Base-by-base conservation (phyloP, 1,140 invertebrate species). In the Condylostylus longicornis region DNA sequence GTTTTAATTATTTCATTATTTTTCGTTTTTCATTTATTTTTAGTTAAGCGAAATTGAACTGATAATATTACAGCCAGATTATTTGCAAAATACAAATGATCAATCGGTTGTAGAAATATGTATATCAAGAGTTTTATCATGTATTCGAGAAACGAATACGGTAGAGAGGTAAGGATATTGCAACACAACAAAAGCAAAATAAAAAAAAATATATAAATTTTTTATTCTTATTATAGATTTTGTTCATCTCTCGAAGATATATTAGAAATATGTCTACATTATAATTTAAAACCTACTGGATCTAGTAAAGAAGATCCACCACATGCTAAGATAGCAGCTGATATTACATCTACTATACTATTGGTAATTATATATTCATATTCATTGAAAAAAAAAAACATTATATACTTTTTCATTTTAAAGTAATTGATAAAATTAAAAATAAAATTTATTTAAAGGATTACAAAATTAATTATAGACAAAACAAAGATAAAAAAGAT, bases 91-190 rank as follows among this genome's bases (percentile, higher is more conserved):
- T 64, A 79, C 84, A 53, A 86, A 90, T 67, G 83, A 90, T 62
- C 88, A 93, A 63, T 87, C 83, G 53, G 82, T 91, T 33, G 85
- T 91, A 40, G 88, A 93, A 64, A 93, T 91, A 48, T 89, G 84
- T 63, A 78, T 93, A 20, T 87, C 85, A 2, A 64, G 85, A 38
- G 77, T 89, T 7, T 88, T 83, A 18, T 83, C 83, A 41, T 85
- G 84, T 46, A 81, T 91, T 32, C 84, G 87, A 45, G 87, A 93
- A 63, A 89, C 85, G 2, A 75, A 76, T 2, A 84, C 79, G 23
- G 79, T 91, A 18, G 82, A 91, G 57, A 76, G 80, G 38, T 83
- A 93, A n/a, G n/a, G n/a, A n/a, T n/a, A n/a, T n/a, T n/a, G n/a
- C n/a, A n/a, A n/a, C n/a, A n/a, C n/a, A n/a, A n/a, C n/a, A n/a